Evolutionary conservation across 2,113 vertebrate genomes (phyloP), one percentile per base, ranked within the genome.

Genomic region (Nibea coibor): DNA sequence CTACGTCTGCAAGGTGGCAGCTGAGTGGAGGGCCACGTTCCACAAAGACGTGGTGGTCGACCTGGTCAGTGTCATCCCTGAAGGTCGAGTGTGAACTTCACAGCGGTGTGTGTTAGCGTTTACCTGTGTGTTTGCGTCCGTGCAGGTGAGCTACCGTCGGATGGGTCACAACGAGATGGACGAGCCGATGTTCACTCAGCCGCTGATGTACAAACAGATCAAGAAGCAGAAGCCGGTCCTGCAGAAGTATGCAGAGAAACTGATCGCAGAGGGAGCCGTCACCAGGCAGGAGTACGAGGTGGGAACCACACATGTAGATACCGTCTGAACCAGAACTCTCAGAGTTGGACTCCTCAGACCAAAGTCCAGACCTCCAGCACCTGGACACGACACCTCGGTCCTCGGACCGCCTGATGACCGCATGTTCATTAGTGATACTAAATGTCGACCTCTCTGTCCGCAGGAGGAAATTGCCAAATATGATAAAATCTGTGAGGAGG

Each of bases 131-230:
- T 50, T 17, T 54, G 22, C 0, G 35, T 3, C 16, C 28, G 5
- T 3, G 17, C 74, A 99, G 98, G 98, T 99, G 50, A 96, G 96
- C 72, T 99, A 99, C 89, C 94, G 98, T 3, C 94, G 97, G 48
- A 98, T 98, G 0, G 98, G 98, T 11, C 98, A 99, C 93, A 99
- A 99, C 0, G 98, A 99, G 95, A 99, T 99, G 97, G 98, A 99
- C 0, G 98, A 99, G 78, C 98, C 98, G 35, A 99, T 99, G 98
- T 99, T 99, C 95, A 99, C 98, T 0, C 98, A 99, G 84, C 98
- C 98, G 0, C 94, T 99, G 89, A 99, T 99, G 98, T 99, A 99
- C 94, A 99, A 99, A 80, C 97, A 99, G 93, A 99, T 99, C 93
- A 97, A 97, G 85, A 98, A 98, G 75, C 98, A 99, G 95, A 99